Evolutionary conservation across 2,797 vertebrate genomes (phyloP), one percentile per base, ranked within the genome.

Genomic region (Todus mexicanus): DNA sequence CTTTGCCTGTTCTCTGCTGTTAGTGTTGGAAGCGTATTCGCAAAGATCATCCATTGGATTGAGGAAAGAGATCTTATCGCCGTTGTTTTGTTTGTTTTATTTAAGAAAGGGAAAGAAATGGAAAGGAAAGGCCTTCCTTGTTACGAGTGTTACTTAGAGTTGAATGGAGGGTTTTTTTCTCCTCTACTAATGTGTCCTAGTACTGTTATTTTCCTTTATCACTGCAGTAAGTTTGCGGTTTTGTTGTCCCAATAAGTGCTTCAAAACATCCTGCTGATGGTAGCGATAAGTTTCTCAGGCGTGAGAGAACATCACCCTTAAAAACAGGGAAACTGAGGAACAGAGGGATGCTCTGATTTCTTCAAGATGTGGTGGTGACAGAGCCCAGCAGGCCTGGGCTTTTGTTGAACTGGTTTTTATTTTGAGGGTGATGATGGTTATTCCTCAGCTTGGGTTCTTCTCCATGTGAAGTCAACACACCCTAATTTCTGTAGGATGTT

Each of bases 41-140:
- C 38, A 85, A 64, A 83, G 69, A 94, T 96, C 89, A 91, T 93
- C 82, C 87, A 64, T 5, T 89, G 95, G 89, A 93, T 91, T 91
- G 79, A 91, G 87, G 82, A 94, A 86, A 76, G 47, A 89, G 94
- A 94, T 96, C 78, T 85, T 94, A 96, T 96, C 93, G 43, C 65
- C 22, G 3, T 89, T 84, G 15, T 90, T 92, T 92, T 96, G 72
- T 95, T 94, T 94, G 65, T 94, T 94, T 93, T 95, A 87, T 81
- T 94, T 75, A 86, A 93, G 82, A 45, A 31, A 10, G 43, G n/a
- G 72, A 69, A 86, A 80, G 42, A 59, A 87, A 77, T 47, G 33
- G 57, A 77, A 92, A 82, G 69, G 40, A 79, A 77, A 77, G 54
- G 11, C 40, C 43, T 89, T 92, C 26, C 9, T 51, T 81, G 6